phyloP scores from a whole-genome alignment of 2,797 vertebrate genomes.

The Acanthurus leucopareius region DNA sequence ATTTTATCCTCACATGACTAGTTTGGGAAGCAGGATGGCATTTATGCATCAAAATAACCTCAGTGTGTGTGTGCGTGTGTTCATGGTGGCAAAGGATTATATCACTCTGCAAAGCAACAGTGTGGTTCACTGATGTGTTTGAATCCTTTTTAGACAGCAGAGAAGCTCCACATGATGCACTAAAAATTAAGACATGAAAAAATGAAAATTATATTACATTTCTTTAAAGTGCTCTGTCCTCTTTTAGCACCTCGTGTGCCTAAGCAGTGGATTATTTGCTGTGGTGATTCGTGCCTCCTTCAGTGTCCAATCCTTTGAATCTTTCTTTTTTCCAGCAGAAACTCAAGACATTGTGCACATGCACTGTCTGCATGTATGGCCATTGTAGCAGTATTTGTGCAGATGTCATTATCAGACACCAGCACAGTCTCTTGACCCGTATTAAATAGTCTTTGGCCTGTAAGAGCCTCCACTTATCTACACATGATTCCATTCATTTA shows the following conservation, averaged over 20 bases:
- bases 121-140: neutral
- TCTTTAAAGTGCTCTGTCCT: neutral
- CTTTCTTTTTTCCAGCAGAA: neutral
- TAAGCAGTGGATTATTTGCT: neutral
- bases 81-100: neutral
- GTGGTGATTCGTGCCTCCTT: neutral
- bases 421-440: conserved; percentile 61
- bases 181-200: neutral
- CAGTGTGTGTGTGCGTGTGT: neutral
- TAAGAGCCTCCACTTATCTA: conserved; percentile 62
- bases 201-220: neutral
- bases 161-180: neutral
- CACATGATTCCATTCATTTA: conserved; percentile 71
- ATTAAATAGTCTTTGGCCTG: conserved; percentile 61
- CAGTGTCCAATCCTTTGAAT: too few relatives aligned
- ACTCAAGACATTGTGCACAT: neutral
- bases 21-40: neutral
- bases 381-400: conserved; percentile 20
- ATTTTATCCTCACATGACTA: neutral
- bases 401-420: conserved; percentile 54
- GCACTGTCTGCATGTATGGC: neutral
- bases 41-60: neutral
- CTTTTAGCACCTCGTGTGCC: neutral
- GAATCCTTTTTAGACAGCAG: neutral
- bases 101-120: neutral